Base-by-base conservation (phyloP, 2,797 vertebrate genomes). In the Enteromius paludinosus region DNA sequence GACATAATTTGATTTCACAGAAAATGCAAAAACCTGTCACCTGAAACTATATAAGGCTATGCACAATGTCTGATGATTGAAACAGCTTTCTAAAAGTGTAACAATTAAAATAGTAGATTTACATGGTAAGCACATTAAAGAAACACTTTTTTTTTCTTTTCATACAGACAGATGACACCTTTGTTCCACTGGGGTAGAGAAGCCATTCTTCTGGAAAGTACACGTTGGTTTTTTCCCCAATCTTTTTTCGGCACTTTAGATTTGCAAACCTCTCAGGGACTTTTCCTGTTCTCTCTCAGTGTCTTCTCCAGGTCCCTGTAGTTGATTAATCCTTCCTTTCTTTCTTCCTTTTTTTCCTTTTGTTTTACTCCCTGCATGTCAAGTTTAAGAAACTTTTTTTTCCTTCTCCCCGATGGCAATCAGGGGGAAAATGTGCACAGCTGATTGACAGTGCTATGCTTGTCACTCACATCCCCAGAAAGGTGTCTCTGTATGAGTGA, bases 381-480 rank as follows among this genome's bases (percentile, higher is more conserved):
- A 86, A 87, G 87, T 91, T 89, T 45, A 78, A 84, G 14, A 86
- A 90, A 90, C 85, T 89, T 92, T 86, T 88, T 88, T 90, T 86
- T 56, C 69, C 75, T 82, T 78, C 68, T 81, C 72, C 62, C 64
- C 35, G 43, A 84, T 82, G 86, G 86, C 90, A 92, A 88, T 90
- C 88, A 81, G 85, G 89, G 87, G 85, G 88, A 93, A 92, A 90
- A 84, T 28, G 81, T 72, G 74, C 47, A 49, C 64, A 62, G 81
- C 83, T 89, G 91, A 92, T 91, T 89, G 85, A 89, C 91, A 85
- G 73, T 75, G 66, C 75, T 90, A 89, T 47, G 90, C 92, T 91
- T 92, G 93, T 93, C 93, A 92, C 84, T 92, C 90, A 89, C 43
- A 84, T 56, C 87, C 85, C 86, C 87, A 87, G 79, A 88, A 89